Percentiles rank a stretch among this genome's conserved stretches.
Conservation (phyloP, 2,888 invertebrate genomes). For the Petrophora chlorosata region DNA sequence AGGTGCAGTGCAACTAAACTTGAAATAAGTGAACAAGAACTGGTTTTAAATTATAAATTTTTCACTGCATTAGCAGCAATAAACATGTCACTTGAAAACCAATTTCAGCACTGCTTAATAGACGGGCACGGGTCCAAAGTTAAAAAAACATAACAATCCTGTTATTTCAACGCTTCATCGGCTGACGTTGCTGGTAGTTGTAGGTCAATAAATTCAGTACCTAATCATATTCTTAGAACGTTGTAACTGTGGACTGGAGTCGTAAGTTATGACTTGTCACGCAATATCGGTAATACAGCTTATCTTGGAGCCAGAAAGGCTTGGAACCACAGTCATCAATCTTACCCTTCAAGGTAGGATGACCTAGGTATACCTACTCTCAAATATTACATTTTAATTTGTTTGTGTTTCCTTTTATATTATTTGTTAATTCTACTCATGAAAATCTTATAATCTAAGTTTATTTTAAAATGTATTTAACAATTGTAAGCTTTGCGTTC, state of each 20-base stretch:
- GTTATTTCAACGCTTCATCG: slow-evolving; percentile 32
- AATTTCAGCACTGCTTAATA: slow-evolving; percentile 14
- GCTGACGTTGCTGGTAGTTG: slow-evolving; percentile 42
- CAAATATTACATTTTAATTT: too few relatives aligned
- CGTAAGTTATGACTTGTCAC: slow-evolving; percentile 57
- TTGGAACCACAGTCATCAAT: slow-evolving; percentile 63
- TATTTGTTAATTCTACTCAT: too few relatives aligned
- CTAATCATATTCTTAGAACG: slow-evolving; percentile 46
- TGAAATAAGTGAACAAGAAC: background rate
- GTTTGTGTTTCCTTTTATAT: too few relatives aligned
- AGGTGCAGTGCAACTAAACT: background rate
- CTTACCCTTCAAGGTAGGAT: slow-evolving; percentile 50
- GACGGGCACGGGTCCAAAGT: slow-evolving; percentile 27
- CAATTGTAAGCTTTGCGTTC: too few relatives aligned
- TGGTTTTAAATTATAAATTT: background rate
- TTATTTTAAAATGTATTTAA: too few relatives aligned
- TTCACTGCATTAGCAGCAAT: slow-evolving; percentile 16
- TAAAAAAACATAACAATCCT: slow-evolving; percentile 28
- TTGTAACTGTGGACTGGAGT: slow-evolving; percentile 37
- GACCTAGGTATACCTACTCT: slow-evolving; percentile 28
- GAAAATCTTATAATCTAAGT: too few relatives aligned
- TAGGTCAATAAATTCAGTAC: slow-evolving; percentile 51
- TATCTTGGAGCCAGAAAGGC: slow-evolving; percentile 60
- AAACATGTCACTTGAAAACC: slow-evolving; percentile 18
- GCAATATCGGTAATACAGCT: slow-evolving; percentile 63